phyloP scores from a whole-genome alignment of 1,140 invertebrate genomes.

The Philotrypesis tridentata region DNA sequence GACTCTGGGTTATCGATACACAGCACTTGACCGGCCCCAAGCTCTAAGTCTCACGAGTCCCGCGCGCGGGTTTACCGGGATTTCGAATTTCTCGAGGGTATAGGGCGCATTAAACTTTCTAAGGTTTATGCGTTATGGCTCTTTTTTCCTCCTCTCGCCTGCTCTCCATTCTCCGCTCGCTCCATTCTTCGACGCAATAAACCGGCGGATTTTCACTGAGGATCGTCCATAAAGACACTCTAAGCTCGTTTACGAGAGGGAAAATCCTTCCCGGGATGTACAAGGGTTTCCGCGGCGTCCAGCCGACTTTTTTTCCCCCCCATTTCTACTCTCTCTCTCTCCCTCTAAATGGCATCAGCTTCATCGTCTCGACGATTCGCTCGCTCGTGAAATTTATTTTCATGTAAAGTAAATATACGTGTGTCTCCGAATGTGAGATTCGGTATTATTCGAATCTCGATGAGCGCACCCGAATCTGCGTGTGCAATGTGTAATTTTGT shows the following conservation, averaged over 20 bases:
- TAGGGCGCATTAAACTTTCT: too few relatives aligned
- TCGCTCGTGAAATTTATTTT: constrained; percentile 32
- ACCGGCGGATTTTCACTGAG: not conserved
- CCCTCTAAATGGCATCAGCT: too few relatives aligned
- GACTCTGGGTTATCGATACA: not conserved
- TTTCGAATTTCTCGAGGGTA: too few relatives aligned
- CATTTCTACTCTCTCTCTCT: not conserved
- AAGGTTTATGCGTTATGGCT: too few relatives aligned
- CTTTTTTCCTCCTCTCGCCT: not conserved
- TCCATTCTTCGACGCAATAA: not conserved
- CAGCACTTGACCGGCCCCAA: not conserved
- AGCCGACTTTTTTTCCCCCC: not conserved
- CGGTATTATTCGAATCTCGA: too few relatives aligned
- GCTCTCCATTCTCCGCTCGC: too few relatives aligned
- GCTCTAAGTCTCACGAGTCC: not conserved
- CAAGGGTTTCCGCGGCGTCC: too few relatives aligned
- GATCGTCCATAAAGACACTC: too few relatives aligned
- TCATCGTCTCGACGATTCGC: not conserved
- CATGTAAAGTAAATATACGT: too few relatives aligned
- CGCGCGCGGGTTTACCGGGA: not conserved
- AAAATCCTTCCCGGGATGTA: not conserved
- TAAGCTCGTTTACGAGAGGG: not conserved
- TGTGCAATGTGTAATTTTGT: too few relatives aligned
- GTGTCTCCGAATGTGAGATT: too few relatives aligned
- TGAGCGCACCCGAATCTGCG: too few relatives aligned